A percentile compares a stretch with the other conserved stretches of the same genome.
phyloP scores from a whole-genome alignment of 2,797 vertebrate genomes.

The Cyclura pinguis region DNA sequence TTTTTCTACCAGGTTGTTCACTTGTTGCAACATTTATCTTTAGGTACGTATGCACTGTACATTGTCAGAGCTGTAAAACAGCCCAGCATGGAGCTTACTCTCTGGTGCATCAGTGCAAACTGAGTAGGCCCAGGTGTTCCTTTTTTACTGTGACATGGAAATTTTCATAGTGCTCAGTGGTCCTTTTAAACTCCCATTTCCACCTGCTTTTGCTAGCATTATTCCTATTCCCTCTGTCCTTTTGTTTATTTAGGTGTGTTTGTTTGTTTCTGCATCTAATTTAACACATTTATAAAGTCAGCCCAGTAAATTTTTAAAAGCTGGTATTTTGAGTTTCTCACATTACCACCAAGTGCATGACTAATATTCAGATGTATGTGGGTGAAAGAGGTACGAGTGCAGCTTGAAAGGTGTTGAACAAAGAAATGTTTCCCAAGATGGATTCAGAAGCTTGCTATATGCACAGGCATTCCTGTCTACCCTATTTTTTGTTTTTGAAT shows the following conservation, averaged over 20 bases:
- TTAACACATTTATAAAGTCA: slow-evolving; percentile 77
- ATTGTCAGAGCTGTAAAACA: slow-evolving; percentile 59
- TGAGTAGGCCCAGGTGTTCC: slow-evolving; percentile 81
- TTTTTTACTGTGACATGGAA: slow-evolving; percentile 76
- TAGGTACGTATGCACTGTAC: slow-evolving; percentile 41
- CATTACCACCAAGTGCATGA: slow-evolving; percentile 77
- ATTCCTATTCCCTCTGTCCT: slow-evolving; percentile 64
- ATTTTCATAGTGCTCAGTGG: slow-evolving; percentile 73
- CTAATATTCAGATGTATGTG: slow-evolving; percentile 73
- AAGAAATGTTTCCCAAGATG: slow-evolving; percentile 72
- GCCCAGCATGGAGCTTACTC: slow-evolving; percentile 63
- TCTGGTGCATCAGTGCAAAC: slow-evolving; percentile 67
- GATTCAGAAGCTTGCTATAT: slow-evolving; percentile 71
- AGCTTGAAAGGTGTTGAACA: slow-evolving; percentile 63
- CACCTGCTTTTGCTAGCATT: slow-evolving; percentile 77
- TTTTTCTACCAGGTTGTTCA: neutral
- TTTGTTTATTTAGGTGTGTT: slow-evolving; percentile 83
- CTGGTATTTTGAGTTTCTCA: slow-evolving; percentile 77
- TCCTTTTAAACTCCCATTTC: slow-evolving; percentile 73
- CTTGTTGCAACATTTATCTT: slow-evolving; percentile 28
- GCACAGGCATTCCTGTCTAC: slow-evolving; percentile 41
- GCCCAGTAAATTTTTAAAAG: slow-evolving; percentile 79
- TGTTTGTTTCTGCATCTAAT: slow-evolving; percentile 84
- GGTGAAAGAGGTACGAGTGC: slow-evolving; percentile 73
- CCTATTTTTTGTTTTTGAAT: neutral